phyloP scores from a whole-genome alignment of 2,888 invertebrate genomes.

The Yponomeuta plumbellus region DNA sequence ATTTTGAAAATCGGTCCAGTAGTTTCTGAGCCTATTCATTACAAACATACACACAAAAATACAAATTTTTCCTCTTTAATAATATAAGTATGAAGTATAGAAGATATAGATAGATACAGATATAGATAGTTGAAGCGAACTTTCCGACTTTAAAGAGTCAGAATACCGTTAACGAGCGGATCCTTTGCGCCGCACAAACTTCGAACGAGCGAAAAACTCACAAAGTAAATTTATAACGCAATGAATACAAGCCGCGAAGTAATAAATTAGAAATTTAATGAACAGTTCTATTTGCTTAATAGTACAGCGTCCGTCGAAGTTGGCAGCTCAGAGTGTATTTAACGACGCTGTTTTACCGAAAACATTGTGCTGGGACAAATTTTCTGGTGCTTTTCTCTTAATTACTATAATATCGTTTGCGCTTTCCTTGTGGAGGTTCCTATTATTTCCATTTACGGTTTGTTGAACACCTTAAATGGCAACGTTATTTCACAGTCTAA shows the following conservation, averaged over 20 bases:
- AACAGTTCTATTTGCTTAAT: slow-evolving; percentile 40
- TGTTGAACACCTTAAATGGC: slow-evolving; percentile 53
- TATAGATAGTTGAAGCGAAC: no score
- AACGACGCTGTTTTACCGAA: slow-evolving; percentile 42
- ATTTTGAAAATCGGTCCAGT: no score
- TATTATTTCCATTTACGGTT: slow-evolving; percentile 59
- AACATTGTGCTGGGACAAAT: slow-evolving; percentile 52
- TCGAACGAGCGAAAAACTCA: slow-evolving; percentile 30
- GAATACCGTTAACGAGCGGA: slow-evolving; percentile 21
- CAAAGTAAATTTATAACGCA: slow-evolving; percentile 42
- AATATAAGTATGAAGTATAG: no score
- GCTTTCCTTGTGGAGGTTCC: slow-evolving; percentile 36
- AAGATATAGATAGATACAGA: no score
- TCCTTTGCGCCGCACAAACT: slow-evolving; percentile 20
- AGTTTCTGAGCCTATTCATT: no score
- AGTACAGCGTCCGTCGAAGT: slow-evolving; percentile 30
- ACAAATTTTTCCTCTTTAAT: no score
- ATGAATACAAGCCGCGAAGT: slow-evolving; percentile 43
- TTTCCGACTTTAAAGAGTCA: neutral
- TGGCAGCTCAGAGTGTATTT: slow-evolving; percentile 31
- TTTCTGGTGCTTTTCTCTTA: slow-evolving; percentile 55
- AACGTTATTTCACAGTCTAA: slow-evolving; percentile 48
- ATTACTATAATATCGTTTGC: slow-evolving; percentile 56
- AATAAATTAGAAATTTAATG: slow-evolving; percentile 49
- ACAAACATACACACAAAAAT: no score